A percentile compares a stretch with the other conserved stretches of the same genome.
Conservation (phyloP, 2,888 invertebrate species). For the Hydrotaea diabolus region DNA sequence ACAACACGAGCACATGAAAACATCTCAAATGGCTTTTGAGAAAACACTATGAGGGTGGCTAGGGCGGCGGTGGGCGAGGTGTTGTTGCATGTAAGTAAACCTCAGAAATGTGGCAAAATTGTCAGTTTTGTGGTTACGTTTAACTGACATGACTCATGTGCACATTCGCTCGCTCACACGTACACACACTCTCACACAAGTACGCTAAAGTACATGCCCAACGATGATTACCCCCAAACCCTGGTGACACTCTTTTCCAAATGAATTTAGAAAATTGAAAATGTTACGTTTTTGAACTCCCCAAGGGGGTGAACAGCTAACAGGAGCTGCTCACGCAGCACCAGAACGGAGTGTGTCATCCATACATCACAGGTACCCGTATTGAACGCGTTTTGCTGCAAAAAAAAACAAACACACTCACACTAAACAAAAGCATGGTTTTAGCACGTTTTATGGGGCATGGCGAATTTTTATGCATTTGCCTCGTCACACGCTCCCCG, state of each 20-base stretch:
- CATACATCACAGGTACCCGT: conserved; percentile 29
- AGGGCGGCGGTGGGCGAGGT: background rate
- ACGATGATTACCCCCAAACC: conserved; percentile 21
- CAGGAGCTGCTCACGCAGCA: background rate
- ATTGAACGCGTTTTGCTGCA: conserved; percentile 32
- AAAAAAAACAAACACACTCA: conserved; percentile 29
- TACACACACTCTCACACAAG: background rate
- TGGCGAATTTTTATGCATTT: conserved; percentile 47
- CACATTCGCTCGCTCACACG: background rate
- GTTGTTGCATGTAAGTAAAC: conserved; percentile 28
- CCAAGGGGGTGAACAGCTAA: conserved; percentile 23
- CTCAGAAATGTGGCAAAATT: conserved; percentile 59
- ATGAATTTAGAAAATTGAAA: conserved; percentile 62
- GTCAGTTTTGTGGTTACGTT: conserved; percentile 56
- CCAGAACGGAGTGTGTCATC: background rate
- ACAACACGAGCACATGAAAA: conserved; percentile 41
- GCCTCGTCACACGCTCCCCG: background rate
- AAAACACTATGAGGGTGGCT: background rate
- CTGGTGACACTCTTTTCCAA: conserved; percentile 38
- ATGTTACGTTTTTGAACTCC: conserved; percentile 56
- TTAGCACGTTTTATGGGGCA: conserved; percentile 65
- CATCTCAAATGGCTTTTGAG: conserved; percentile 42
- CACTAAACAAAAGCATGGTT: conserved; percentile 56
- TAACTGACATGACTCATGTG: conserved; percentile 54
- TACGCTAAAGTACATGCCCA: background rate